Percentiles rank a stretch among this genome's conserved stretches.
Conservation (phyloP, 2,113 vertebrate genomes). For the Progne subis region DNA sequence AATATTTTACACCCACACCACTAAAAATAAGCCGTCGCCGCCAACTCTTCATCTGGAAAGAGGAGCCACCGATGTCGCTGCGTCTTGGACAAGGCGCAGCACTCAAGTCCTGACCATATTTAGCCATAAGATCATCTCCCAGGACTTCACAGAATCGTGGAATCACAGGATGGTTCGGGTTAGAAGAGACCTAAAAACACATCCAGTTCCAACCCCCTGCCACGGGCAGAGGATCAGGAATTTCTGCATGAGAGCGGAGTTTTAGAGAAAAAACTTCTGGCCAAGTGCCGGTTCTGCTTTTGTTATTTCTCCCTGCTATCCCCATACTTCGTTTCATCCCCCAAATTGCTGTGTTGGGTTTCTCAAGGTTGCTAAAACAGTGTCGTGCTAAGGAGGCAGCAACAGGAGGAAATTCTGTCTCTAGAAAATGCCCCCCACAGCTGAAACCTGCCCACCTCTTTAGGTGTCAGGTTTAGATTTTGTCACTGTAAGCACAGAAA, state of each 20-base stretch:
- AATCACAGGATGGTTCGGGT: neutral
- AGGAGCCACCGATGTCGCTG: neutral
- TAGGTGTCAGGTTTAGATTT: neutral
- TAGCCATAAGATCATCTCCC: conserved; percentile 15
- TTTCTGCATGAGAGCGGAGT: neutral
- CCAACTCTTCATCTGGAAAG: conserved; percentile 34
- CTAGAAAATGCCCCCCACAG: neutral
- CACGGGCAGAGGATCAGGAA: neutral
- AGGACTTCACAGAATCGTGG: neutral
- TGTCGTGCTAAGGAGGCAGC: neutral
- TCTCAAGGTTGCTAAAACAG: neutral
- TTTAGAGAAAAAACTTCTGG: neutral
- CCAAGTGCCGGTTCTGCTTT: neutral
- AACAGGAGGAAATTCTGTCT: neutral
- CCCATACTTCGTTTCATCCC: neutral
- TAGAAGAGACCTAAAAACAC: neutral
- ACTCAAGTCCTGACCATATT: conserved; percentile 33
- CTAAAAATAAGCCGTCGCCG: neutral
- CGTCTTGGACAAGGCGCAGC: neutral
- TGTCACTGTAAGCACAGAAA: neutral
- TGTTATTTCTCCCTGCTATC: conserved; percentile 19
- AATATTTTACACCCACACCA: conserved; percentile 47
- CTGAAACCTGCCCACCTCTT: neutral
- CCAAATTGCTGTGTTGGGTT: neutral
- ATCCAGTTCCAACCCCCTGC: neutral